Evolutionary conservation across 1,140 invertebrate genomes (phyloP).

Genomic region (Onthophagus taurus): DNA sequence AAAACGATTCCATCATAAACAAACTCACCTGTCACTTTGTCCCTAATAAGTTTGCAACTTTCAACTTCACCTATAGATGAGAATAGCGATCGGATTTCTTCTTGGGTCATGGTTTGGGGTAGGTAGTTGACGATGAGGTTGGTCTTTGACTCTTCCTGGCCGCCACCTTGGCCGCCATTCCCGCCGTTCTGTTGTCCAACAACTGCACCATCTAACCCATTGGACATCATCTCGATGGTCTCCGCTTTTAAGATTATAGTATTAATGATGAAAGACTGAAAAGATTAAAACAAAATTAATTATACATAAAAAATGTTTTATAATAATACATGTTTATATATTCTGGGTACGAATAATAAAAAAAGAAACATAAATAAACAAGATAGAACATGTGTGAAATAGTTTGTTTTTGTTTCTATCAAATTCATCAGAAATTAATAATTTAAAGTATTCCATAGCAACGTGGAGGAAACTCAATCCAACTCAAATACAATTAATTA

Average conservation of each 20-base stretch:
- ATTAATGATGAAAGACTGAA: not conserved
- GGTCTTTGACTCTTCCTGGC: constrained; percentile 87
- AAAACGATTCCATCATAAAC: not conserved
- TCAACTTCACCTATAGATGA: constrained; percentile 97
- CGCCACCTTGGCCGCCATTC: constrained; percentile 55
- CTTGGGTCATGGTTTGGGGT: constrained; percentile 99
- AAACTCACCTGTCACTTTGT: constrained; percentile 87
- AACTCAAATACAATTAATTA: too few relatives aligned
- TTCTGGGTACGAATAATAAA: not conserved
- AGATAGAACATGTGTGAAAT: not conserved
- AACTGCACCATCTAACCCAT: constrained; percentile 60
- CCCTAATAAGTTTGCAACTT: constrained; percentile 96
- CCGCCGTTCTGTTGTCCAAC: constrained; percentile 58
- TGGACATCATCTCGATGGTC: constrained; percentile 60
- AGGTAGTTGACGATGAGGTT: constrained; percentile 99
- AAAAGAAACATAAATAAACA: not conserved
- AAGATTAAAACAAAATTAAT: not conserved
- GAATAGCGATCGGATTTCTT: constrained; percentile 95
- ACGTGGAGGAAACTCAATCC: too few relatives aligned
- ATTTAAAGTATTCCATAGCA: too few relatives aligned
- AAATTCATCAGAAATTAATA: too few relatives aligned
- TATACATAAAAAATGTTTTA: not conserved
- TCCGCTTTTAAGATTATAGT: constrained; percentile 16
- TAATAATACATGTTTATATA: not conserved
- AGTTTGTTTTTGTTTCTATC: too few relatives aligned